Base-by-base conservation (phyloP, 2,113 vertebrate genomes). In the Nematolebias whitei region DNA sequence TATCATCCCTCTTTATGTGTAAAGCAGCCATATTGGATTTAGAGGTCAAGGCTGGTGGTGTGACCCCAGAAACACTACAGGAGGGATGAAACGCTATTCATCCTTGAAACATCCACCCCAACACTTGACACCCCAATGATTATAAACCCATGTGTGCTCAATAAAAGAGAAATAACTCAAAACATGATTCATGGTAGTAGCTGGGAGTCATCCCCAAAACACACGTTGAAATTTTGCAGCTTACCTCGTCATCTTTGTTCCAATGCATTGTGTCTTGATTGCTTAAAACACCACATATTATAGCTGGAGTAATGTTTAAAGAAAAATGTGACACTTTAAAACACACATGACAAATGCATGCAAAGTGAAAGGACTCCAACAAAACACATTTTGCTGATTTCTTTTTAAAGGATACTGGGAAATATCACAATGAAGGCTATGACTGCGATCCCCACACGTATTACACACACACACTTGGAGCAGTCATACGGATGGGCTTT, bases 331-430 rank as follows among this genome's bases (percentile, higher is more conserved):
- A 15, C 6, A 44, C 29, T 39, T 53, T n/a, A 11, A 19, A 20
- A 38, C 12, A n/a, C 5, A 23, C 8, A n/a, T 35, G 32, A 5
- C 10, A 8, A 35, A 18, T 16, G 29, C 29, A 53, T 12, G 51
- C 26, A 53, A 4, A 50, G 5, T 24, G 24, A 24, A 50, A 24
- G 16, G 8, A 48, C 20, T 48, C 16, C 22, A 20, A 48, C 20
- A 22, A 48, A 5, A 10, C 12, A 23, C 22, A 49, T 15, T 2
- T 11, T 3, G 19, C 14, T 20, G 14, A 1, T n/a, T 12, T 15
- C 23, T 20, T 16, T 32, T 2, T 29, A 91, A 96, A 98, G 96
- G 98, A 98, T 99, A 98, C 96, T 96, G 64, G 93, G 93, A 56
- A 96, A 15, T 6, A 94, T 81, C 1, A 93, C 94, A 61, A 94